Evolutionary conservation across 2,113 vertebrate genomes (phyloP).

Genomic region (Lipophrys pholis): DNA sequence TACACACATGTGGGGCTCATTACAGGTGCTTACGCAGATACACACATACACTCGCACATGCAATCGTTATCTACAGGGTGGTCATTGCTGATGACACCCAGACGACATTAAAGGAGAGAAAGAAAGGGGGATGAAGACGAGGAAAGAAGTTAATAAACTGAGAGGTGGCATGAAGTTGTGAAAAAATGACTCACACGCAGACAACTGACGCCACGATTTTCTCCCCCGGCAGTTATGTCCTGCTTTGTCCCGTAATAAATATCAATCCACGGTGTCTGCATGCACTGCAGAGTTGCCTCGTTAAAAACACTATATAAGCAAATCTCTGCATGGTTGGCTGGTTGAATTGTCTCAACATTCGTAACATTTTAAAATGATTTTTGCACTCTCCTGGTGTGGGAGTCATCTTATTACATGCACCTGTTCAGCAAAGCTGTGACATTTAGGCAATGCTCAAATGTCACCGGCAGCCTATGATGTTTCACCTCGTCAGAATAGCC

Average conservation of each 20-base stretch:
- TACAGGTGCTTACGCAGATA: constrained; percentile 79
- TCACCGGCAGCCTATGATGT: constrained; percentile 35
- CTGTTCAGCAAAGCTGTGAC: constrained; percentile 35
- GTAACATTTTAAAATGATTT: neutral
- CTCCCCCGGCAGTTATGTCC: constrained; percentile 5
- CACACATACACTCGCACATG: constrained; percentile 29
- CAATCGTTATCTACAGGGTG: constrained; percentile 75
- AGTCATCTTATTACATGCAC: constrained; percentile 24
- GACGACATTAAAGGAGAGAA: constrained; percentile 39
- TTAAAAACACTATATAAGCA: constrained; percentile 17
- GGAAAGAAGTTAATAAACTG: constrained; percentile 8
- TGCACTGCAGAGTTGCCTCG: constrained; percentile 25
- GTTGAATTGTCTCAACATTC: neutral
- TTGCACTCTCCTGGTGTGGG: constrained; percentile 14
- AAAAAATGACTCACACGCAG: constrained; percentile 39
- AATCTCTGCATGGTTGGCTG: constrained; percentile 19
- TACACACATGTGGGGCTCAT: constrained; percentile 83
- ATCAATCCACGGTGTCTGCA: constrained; percentile 16
- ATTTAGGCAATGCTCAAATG: constrained; percentile 51
- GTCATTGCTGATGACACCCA: constrained; percentile 64
- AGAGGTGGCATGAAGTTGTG: constrained; percentile 26
- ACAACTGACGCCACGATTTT: constrained; percentile 44
- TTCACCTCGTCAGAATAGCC: constrained; percentile 8
- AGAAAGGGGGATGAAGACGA: constrained; percentile 10
- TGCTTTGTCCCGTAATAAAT: constrained; percentile 38